A percentile compares a stretch with the other conserved stretches of the same genome.
These are phyloP conservation scores for Ammospiza caudacuta DNA, from an alignment of 2,113 vertebrate genomes.

Conservation along the genomic window DNA sequence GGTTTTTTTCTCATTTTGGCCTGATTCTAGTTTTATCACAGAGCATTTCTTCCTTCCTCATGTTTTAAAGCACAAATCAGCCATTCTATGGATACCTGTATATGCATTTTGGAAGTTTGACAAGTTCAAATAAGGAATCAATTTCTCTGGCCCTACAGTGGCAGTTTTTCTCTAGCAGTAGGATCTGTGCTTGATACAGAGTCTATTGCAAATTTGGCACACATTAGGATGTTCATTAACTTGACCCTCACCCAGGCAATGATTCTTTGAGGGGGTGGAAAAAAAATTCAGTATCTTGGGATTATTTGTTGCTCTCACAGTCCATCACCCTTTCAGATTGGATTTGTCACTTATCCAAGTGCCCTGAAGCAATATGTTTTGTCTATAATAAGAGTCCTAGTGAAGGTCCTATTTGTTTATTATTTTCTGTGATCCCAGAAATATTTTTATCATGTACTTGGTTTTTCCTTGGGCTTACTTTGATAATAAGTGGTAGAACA, in stretches of 20 bases:
- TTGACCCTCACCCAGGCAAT: background rate
- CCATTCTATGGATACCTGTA: background rate
- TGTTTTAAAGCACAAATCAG: background rate
- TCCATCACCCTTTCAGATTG: background rate
- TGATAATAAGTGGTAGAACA: background rate
- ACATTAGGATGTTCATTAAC: background rate
- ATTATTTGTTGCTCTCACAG: background rate
- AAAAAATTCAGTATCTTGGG: background rate
- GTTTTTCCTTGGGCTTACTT: background rate
- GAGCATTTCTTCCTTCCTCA: background rate
- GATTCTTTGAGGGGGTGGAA: background rate
- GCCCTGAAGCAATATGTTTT: background rate
- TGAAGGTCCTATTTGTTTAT: slow-evolving; percentile 10
- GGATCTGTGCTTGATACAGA: background rate
- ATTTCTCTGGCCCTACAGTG: background rate
- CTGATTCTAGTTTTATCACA: background rate
- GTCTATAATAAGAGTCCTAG: background rate
- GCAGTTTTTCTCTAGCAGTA: background rate
- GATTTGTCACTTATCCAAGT: slow-evolving; percentile 1
- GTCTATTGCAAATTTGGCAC: background rate
- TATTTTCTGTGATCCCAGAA: background rate
- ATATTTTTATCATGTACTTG: background rate
- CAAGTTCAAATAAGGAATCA: background rate
- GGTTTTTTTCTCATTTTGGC: background rate
- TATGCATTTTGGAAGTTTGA: background rate